Evolutionary conservation across 2,888 invertebrate species (phyloP).

Genomic region (Phrixothrix hirtus): DNA sequence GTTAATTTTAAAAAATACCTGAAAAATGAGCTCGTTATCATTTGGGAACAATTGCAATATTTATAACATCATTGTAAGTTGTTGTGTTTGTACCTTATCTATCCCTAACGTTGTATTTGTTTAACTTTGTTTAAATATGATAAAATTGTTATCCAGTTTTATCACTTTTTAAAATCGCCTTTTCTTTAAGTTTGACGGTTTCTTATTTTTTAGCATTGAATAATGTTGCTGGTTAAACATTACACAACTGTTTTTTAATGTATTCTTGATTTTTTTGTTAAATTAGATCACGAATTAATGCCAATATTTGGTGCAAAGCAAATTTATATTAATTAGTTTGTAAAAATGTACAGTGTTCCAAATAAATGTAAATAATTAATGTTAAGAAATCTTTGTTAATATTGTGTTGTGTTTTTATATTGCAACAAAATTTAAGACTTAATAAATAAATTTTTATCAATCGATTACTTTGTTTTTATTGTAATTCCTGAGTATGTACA

Average conservation of each 20-base stretch:
- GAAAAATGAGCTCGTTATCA: no score
- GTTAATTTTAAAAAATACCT: no score
- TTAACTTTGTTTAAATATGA: conserved; percentile 8
- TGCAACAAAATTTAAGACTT: conserved; percentile 51
- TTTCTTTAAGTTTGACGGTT: conserved; percentile 2
- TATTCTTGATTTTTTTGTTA: conserved; percentile 5
- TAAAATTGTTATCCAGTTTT: conserved; percentile 12
- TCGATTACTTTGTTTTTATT: conserved; percentile 14
- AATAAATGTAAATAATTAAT: conserved; percentile 35
- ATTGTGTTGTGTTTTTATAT: conserved; percentile 56
- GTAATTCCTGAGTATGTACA: no score
- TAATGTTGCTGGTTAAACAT: conserved; percentile 5
- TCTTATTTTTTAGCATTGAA: background rate
- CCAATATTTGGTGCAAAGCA: conserved; percentile 22
- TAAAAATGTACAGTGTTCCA: conserved; percentile 32
- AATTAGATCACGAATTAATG: conserved; percentile 10
- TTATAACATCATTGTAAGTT: conserved; percentile 2
- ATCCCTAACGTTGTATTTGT: conserved; percentile 11
- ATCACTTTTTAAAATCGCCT: conserved; percentile 12
- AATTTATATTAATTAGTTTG: conserved; percentile 22
- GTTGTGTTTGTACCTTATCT: conserved; percentile 13
- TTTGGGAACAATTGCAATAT: conserved; percentile 14
- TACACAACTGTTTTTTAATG: conserved; percentile 13
- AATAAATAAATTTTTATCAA: conserved; percentile 41
- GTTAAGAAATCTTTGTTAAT: conserved; percentile 51